Evolutionary conservation across 2,797 vertebrate genomes (phyloP).

Genomic region (Enoplosus armatus): DNA sequence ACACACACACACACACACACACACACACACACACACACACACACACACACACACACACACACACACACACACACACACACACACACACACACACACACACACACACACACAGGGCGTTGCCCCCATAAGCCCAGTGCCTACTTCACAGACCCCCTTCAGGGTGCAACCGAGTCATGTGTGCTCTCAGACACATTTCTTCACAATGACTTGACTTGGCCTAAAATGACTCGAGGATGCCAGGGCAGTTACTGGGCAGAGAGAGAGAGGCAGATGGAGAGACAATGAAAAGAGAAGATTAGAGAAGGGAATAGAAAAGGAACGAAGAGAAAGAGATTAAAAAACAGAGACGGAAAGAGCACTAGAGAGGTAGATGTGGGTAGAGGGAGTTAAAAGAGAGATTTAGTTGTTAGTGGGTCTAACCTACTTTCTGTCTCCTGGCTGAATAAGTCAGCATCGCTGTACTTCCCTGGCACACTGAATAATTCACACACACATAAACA

Average conservation of each 20-base stretch:
- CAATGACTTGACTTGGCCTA: slow-evolving; percentile 62
- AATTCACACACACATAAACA: slow-evolving; percentile 73
- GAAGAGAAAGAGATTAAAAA: neutral
- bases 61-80: slow-evolving; percentile 14
- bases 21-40: slow-evolving; percentile 14
- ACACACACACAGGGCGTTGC: slow-evolving; percentile 61
- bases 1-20: neutral
- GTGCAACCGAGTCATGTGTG: slow-evolving; percentile 57
- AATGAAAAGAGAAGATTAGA: neutral
- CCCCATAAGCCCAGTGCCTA: slow-evolving; percentile 39
- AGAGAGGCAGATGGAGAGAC: slow-evolving; percentile 14
- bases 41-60: slow-evolving; percentile 1
- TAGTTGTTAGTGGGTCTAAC: slow-evolving; percentile 69
- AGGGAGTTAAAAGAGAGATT: slow-evolving; percentile 21
- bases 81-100: slow-evolving; percentile 3
- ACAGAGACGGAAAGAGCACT: neutral
- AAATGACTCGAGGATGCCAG: slow-evolving; percentile 50
- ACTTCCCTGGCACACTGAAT: slow-evolving; percentile 77
- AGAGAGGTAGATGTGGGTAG: slow-evolving; percentile 17
- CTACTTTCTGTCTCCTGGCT: slow-evolving; percentile 80
- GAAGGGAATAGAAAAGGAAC: neutral
- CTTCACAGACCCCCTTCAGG: slow-evolving; percentile 66
- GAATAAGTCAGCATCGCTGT: slow-evolving; percentile 76
- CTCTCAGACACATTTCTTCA: slow-evolving; percentile 59
- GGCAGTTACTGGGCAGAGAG: slow-evolving; percentile 37